A percentile compares a stretch with the other conserved stretches of the same genome.
Evolutionary conservation across 2,797 vertebrate genomes (phyloP).

Genomic region (Discoglossus pictus): DNA sequence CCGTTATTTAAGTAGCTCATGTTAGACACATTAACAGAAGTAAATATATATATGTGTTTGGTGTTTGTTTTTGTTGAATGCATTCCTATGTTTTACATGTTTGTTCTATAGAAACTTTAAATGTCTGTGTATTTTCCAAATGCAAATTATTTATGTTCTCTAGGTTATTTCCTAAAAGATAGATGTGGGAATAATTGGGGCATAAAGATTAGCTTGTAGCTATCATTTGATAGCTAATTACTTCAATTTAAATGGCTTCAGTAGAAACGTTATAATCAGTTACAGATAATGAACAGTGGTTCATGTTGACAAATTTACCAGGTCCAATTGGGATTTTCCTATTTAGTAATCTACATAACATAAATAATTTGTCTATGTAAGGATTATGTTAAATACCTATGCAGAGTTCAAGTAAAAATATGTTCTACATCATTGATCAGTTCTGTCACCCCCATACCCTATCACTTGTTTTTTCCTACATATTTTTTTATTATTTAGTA

Average conservation of each 20-base stretch:
- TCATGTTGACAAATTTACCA: conserved; percentile 52
- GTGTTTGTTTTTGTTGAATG: conserved; percentile 60
- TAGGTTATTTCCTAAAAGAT: conserved; percentile 7
- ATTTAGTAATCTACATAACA: no score
- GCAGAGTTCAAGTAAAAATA: no score
- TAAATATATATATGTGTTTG: no score
- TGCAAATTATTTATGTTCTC: conserved; percentile 16
- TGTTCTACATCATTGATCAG: no score
- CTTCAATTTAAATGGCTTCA: conserved; percentile 49
- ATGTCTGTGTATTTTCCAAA: conserved; percentile 52
- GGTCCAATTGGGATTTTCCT: conserved; percentile 44
- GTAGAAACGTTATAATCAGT: conserved; percentile 51
- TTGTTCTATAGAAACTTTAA: no score
- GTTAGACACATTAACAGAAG: conserved; percentile 37
- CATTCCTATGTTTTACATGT: no score
- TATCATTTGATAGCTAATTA: conserved; percentile 51
- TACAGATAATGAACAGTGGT: conserved; percentile 50
- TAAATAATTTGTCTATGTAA: no score
- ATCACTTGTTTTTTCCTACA: no score
- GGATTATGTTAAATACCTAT: no score
- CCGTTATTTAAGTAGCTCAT: conserved; percentile 65
- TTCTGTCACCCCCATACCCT: no score
- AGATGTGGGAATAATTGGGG: conserved; percentile 49
- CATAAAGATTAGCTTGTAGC: conserved; percentile 39
- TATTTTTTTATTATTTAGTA: no score